Conservation (phyloP, 2,113 vertebrate genomes). For the Mesitornis unicolor region DNA sequence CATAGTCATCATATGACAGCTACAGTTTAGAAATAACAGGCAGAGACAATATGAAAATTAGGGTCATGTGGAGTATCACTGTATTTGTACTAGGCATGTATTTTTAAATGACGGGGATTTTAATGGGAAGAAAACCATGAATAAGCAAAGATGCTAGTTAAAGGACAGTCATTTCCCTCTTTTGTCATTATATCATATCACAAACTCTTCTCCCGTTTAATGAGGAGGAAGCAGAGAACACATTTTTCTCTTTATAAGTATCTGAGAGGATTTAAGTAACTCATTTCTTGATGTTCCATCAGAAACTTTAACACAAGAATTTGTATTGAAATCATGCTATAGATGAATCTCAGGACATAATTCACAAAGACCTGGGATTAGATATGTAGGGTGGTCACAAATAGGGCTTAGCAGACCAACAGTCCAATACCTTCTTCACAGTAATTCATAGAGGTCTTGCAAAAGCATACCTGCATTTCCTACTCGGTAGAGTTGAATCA, state of each 20-base stretch:
- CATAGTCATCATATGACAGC: background rate
- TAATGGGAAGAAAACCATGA: background rate
- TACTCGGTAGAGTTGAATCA: background rate
- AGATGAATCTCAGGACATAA: background rate
- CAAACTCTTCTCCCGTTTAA: background rate
- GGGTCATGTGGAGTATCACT: background rate
- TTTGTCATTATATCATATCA: background rate
- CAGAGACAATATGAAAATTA: background rate
- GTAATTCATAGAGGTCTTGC: background rate
- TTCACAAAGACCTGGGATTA: background rate
- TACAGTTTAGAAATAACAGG: background rate
- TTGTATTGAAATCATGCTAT: background rate
- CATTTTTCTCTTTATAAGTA: background rate
- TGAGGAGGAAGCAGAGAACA: background rate
- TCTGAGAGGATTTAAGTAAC: background rate
- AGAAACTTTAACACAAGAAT: background rate
- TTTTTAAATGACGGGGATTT: background rate
- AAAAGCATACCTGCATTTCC: background rate
- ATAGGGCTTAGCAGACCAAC: background rate
- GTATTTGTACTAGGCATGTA: background rate
- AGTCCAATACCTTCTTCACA: background rate
- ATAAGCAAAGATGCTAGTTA: background rate
- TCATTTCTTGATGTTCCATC: background rate
- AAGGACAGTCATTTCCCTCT: background rate
- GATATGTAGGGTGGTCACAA: background rate